Base-by-base conservation (phyloP, 2,888 invertebrate genomes). In the Mystacides longicornis region DNA sequence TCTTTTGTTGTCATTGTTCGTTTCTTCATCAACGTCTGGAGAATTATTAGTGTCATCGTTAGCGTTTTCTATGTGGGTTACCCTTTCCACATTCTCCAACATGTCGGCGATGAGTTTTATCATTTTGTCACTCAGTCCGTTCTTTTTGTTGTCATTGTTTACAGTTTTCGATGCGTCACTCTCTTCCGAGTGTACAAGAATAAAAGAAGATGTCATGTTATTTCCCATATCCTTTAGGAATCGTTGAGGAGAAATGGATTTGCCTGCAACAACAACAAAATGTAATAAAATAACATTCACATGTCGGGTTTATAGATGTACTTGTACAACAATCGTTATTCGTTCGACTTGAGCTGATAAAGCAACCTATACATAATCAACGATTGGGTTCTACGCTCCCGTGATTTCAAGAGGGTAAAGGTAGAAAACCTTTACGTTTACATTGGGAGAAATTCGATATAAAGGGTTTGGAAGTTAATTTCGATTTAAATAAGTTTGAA, bases 191-290 rank as follows among this genome's bases (percentile, higher is more conserved):
- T 60, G 62, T 21, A 62, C 47, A 16, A 63, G 55, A n/a, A 63
- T 54, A 37, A 61, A 62, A 27, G 63, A 59, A 2, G 63, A 62
- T 4, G 62, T 51, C n/a, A 22, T 49, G 45, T 59, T 59, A 27
- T 58, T 57, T 18, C 57, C 60, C 3, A 57, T 57, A 5, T 59
- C 56, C 52, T 61, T 61, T 20, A 63, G 52, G 54, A 63, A 63
- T 45, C 62, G 61, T 21, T 62, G 54, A 1, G 63, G 62, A n/a
- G 62, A 52, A 33, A 63, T 62, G 14, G 61, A 49, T 51, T 61
- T 61, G 3, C 60, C 60, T 60, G 52, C 16, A 54, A n/a, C n/a
- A n/a, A n/a, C n/a, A n/a, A n/a, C n/a, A n/a, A n/a, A n/a, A n/a
- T n/a, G n/a, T n/a, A n/a, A n/a, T n/a, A n/a, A n/a, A n/a, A n/a